Evolutionary conservation across 2,113 vertebrate species (phyloP).

Genomic region (Cyphomyrus plagiostoma): DNA sequence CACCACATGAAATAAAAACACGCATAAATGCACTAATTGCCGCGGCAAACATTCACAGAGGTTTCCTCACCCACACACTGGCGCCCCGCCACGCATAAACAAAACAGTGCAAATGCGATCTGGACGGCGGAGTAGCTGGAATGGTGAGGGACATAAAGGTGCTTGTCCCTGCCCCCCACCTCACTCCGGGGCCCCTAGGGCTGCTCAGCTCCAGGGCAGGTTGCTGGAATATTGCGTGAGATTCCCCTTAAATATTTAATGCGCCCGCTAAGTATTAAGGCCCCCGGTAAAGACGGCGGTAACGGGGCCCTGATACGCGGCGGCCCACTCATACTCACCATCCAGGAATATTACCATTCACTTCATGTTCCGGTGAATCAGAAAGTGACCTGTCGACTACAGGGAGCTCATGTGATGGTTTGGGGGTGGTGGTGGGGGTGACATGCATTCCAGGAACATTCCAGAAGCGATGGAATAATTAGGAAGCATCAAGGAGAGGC

Average conservation of each 20-base stretch:
- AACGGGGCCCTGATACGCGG: slow-evolving; percentile 39
- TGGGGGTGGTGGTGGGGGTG: background rate
- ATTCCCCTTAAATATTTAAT: slow-evolving; percentile 63
- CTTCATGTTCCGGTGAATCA: slow-evolving; percentile 30
- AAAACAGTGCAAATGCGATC: background rate
- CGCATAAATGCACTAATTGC: background rate
- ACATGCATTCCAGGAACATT: slow-evolving; percentile 6
- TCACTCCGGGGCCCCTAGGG: background rate
- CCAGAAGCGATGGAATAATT: slow-evolving; percentile 19
- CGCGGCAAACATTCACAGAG: background rate
- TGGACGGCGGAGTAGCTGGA: background rate
- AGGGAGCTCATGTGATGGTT: slow-evolving; percentile 18
- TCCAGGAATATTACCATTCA: slow-evolving; percentile 26
- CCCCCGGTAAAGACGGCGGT: slow-evolving; percentile 49
- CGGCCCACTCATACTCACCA: background rate
- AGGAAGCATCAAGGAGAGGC: slow-evolving; percentile 1
- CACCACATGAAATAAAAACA: background rate
- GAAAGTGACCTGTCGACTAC: slow-evolving; percentile 20
- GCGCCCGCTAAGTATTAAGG: slow-evolving; percentile 40
- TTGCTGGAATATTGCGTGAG: slow-evolving; percentile 27
- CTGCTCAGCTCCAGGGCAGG: background rate
- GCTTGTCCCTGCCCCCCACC: background rate
- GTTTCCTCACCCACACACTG: background rate
- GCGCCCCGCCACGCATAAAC: background rate
- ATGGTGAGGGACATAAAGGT: background rate